These are phyloP conservation scores for Caerostris darwini DNA, from an alignment of 1,140 invertebrate species.

Conservation along the genomic window DNA sequence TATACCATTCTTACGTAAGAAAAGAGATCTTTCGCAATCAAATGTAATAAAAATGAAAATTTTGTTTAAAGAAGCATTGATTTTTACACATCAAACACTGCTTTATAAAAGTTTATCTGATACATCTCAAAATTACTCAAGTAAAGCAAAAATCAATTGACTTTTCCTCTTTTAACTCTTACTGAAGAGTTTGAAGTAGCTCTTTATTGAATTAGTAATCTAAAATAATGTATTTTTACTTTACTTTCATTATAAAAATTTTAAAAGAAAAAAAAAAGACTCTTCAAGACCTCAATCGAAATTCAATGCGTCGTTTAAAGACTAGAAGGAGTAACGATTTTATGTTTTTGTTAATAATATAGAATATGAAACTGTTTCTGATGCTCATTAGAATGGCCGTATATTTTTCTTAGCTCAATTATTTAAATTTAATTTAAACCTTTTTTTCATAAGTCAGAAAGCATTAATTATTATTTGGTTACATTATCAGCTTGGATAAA, in stretches of 20 bases:
- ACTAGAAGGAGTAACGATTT: neutral
- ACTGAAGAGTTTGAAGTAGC: neutral
- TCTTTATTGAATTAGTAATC: slow-evolving; percentile 17
- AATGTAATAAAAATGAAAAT: neutral
- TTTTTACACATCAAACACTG: neutral
- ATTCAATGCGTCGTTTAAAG: neutral
- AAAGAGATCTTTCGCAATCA: no score
- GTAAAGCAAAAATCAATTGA: slow-evolving; percentile 4
- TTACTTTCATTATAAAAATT: slow-evolving; percentile 3
- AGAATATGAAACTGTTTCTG: neutral
- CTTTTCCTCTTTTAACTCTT: neutral
- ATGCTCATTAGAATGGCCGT: neutral
- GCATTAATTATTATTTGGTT: no score
- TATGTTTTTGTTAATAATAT: neutral
- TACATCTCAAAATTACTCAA: neutral
- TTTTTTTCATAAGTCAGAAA: no score
- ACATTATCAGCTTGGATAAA: no score
- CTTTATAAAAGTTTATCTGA: slow-evolving; percentile 8
- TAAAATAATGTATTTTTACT: neutral
- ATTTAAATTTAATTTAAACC: no score
- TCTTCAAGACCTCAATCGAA: neutral
- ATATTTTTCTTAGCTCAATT: neutral
- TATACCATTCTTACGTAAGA: no score
- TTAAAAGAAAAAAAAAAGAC: neutral
- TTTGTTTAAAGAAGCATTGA: neutral